phyloP scores from a whole-genome alignment of 2,113 vertebrate genomes.

The Phalacrocorax pelagicus region DNA sequence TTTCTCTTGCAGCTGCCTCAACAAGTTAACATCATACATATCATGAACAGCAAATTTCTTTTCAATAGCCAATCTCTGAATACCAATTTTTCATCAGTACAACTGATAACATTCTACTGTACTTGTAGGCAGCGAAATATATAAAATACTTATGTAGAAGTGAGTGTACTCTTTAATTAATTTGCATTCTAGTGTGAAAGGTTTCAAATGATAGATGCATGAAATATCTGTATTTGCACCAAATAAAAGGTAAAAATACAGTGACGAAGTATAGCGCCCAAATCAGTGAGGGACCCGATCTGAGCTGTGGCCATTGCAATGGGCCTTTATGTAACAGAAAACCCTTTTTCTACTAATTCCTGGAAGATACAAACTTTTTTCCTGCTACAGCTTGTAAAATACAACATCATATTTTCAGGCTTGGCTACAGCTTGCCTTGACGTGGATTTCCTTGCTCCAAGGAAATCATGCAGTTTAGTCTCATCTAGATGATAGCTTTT shows the following conservation, averaged over 20 bases:
- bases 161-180: not conserved
- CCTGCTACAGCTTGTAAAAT: not conserved
- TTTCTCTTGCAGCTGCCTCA: not conserved
- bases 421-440: not conserved
- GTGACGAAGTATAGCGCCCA: not conserved
- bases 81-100: not conserved
- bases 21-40: not conserved
- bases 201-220: not conserved
- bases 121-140: not conserved
- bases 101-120: not conserved
- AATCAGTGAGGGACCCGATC: not conserved
- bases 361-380: not conserved
- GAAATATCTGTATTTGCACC: not conserved
- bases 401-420: not conserved
- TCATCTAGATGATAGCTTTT: not conserved
- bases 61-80: not conserved
- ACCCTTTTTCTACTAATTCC: not conserved
- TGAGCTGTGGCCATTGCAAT: not conserved
- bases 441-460: not conserved
- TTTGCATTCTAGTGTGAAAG: not conserved
- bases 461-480: not conserved
- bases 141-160: not conserved
- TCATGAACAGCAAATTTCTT: not conserved
- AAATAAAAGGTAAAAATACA: not conserved
- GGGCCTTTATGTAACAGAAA: not conserved